phyloP scores from a whole-genome alignment of 2,797 vertebrate species.

The Halcyon badia region DNA sequence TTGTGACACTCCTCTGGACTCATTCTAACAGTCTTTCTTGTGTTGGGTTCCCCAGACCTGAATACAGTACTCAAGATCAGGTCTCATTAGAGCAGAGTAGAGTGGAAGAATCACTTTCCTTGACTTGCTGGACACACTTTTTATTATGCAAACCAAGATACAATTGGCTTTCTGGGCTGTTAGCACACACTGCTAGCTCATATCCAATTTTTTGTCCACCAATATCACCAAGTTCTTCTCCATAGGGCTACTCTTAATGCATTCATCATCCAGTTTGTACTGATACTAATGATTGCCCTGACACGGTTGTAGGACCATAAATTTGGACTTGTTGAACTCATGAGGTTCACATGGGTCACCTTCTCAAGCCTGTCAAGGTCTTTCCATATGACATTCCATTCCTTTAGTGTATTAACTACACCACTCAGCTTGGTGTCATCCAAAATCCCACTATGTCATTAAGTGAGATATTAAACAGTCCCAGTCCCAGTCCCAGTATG shows the following conservation, averaged over 20 bases:
- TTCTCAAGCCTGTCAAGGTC: background rate
- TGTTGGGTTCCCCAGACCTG: background rate
- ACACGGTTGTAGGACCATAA: background rate
- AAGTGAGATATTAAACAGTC: background rate
- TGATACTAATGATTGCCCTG: background rate
- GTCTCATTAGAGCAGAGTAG: fast-evolving
- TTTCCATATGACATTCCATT: background rate
- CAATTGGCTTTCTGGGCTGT: background rate
- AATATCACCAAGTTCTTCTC: background rate
- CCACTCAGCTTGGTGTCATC: background rate
- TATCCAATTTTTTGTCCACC: background rate
- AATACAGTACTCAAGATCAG: background rate
- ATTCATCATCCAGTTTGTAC: background rate
- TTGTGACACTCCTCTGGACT: background rate
- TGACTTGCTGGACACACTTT: background rate
- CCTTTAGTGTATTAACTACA: background rate
- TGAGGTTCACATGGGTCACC: background rate
- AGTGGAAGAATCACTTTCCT: background rate
- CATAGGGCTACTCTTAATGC: background rate
- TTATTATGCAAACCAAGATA: background rate
- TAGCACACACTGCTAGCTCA: background rate
- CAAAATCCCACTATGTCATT: fast-evolving
- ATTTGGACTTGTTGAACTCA: background rate
- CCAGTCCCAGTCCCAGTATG: fast-evolving
- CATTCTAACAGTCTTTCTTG: background rate